A percentile compares a stretch with the other conserved stretches of the same genome.
phyloP scores from a whole-genome alignment of 2,797 vertebrate genomes.

The Pangasius sanitwongsei region DNA sequence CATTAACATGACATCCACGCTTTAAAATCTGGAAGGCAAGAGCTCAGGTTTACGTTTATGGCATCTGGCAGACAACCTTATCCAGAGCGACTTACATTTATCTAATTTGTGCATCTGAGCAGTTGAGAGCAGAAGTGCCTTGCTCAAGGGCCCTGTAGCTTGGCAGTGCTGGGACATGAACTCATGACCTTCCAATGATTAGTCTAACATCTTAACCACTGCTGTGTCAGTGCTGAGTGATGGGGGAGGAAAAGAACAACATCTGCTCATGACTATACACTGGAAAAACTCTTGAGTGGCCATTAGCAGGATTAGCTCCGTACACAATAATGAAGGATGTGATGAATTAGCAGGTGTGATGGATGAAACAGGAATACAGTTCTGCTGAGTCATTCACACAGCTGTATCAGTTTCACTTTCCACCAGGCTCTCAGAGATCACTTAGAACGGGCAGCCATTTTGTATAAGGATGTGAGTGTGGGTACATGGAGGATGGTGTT shows the following conservation, averaged over 20 bases:
- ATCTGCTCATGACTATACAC: neutral
- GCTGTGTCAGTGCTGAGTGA: neutral
- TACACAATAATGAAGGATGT: conserved; percentile 11
- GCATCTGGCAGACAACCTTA: neutral
- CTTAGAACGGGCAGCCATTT: conserved; percentile 44
- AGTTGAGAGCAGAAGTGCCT: neutral
- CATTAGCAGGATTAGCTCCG: neutral
- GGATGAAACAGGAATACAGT: conserved; percentile 7
- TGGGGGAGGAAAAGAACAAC: neutral
- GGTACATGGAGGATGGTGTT: neutral
- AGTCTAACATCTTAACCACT: neutral
- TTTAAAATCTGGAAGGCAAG: conserved; percentile 81
- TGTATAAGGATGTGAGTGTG: neutral
- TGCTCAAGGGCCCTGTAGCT: neutral
- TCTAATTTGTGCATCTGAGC: neutral
- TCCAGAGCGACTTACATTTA: neutral
- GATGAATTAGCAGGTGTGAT: conserved; percentile 20
- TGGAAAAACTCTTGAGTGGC: neutral
- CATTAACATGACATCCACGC: conserved; percentile 90
- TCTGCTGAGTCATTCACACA: conserved; percentile 41
- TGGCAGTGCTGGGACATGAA: neutral
- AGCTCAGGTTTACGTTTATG: neutral
- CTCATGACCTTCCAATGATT: neutral
- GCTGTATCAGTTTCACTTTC: conserved; percentile 27
- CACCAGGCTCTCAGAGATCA: conserved; percentile 6